Evolutionary conservation across 1,140 invertebrate species (phyloP).

Genomic region (Diabrotica virgifera): DNA sequence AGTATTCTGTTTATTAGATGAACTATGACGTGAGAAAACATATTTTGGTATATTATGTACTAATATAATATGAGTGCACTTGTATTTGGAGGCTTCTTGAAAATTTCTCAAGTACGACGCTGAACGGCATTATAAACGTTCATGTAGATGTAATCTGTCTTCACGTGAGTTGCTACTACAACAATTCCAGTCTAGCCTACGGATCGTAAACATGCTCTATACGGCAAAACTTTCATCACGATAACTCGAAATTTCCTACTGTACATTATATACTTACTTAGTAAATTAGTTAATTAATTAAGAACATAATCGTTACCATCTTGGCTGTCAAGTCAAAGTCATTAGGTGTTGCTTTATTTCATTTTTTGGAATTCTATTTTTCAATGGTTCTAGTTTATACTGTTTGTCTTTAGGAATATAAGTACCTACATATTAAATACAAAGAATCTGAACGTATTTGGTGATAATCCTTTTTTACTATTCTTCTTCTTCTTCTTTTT

Average conservation of each 20-base stretch:
- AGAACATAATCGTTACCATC: conserved; percentile 2
- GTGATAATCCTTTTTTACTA: not conserved
- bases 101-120: no score
- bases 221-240: conserved; percentile 16
- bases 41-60: no score
- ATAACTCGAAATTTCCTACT: conserved; percentile 8
- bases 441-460: not conserved
- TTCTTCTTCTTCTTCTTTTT: no score
- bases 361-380: not conserved
- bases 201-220: conserved; percentile 11
- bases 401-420: no score
- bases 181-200: conserved; percentile 10
- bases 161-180: conserved; percentile 11
- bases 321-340: not conserved
- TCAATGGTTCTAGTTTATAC: no score
- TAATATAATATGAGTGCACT: no score
- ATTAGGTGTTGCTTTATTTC: not conserved
- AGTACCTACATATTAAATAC: not conserved
- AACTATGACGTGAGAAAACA: no score
- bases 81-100: no score
- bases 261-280: not conserved
- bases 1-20: no score
- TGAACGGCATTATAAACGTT: no score
- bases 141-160: conserved; percentile 6
- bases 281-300: not conserved